A percentile compares a stretch with the other conserved stretches of the same genome.
Conservation (phyloP, 2,797 vertebrate genomes). For the Orientallactaga sibirica region DNA sequence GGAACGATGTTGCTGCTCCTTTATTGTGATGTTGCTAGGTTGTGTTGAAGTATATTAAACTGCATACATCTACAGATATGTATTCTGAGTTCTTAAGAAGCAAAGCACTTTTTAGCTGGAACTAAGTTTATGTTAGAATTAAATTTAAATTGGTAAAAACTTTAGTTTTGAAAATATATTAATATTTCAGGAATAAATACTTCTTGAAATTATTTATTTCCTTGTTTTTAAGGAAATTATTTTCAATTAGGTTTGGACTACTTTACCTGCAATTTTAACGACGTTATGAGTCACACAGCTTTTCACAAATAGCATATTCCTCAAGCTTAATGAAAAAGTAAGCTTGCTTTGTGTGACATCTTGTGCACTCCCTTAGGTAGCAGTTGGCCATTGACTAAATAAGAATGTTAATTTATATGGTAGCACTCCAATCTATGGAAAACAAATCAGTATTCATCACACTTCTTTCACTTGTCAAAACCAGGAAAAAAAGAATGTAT, state of each 20-base stretch:
- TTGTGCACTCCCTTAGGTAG: not conserved
- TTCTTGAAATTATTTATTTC: not conserved
- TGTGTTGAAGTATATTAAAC: not conserved
- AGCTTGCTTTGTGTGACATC: not conserved
- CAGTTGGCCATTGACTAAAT: not conserved
- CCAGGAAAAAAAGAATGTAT: not conserved
- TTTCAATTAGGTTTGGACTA: constrained; percentile 2
- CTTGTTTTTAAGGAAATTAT: not conserved
- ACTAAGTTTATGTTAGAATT: not conserved
- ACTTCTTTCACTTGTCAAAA: not conserved
- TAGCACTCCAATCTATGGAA: not conserved
- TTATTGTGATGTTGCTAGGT: not conserved
- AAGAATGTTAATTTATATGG: not conserved
- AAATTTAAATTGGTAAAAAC: too few relatives aligned
- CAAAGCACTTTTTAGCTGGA: not conserved
- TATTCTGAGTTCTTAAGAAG: not conserved
- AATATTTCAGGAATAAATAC: not conserved
- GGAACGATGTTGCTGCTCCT: not conserved
- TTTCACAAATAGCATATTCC: not conserved
- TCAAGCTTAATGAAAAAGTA: not conserved
- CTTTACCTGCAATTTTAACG: not conserved
- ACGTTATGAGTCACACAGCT: not conserved
- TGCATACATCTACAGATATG: not conserved
- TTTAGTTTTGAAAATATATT: not conserved
- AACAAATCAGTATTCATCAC: not conserved